Evolutionary conservation across 2,797 vertebrate species (phyloP).

Genomic region (Staurois parvus): DNA sequence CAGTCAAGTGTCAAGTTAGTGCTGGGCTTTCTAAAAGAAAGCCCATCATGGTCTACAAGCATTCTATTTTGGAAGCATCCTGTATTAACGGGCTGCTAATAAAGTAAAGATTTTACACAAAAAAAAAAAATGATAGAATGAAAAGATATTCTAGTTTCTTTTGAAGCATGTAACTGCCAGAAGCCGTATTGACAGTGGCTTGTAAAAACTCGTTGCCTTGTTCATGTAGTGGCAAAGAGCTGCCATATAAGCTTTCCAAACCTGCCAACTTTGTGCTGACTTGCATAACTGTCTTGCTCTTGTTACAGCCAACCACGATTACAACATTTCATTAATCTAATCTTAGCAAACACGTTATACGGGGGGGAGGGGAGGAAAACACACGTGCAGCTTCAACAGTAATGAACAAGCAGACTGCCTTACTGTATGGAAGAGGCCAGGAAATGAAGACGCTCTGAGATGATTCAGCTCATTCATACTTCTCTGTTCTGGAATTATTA

Average conservation of each 20-base stretch:
- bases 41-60: too few relatives aligned
- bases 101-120: too few relatives aligned
- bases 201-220: conserved; percentile 19
- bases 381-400: background rate
- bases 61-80: too few relatives aligned
- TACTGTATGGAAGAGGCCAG: background rate
- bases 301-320: conserved; percentile 22
- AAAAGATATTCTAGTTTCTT: too few relatives aligned
- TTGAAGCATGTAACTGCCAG: background rate
- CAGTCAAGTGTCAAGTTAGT: too few relatives aligned
- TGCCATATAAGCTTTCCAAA: conserved; percentile 12
- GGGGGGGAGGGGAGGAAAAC: conserved; percentile 11
- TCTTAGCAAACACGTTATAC: conserved; percentile 21
- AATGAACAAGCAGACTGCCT: conserved; percentile 1
- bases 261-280: conserved; percentile 39
- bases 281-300: conserved; percentile 29
- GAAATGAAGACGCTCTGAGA: background rate
- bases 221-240: conserved; percentile 12
- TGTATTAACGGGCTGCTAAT: too few relatives aligned
- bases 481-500: too few relatives aligned
- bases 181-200: background rate
- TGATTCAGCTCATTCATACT: too few relatives aligned
- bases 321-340: conserved; percentile 39
- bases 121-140: too few relatives aligned
- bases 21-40: too few relatives aligned